Conservation (phyloP, 2,113 vertebrate genomes). For the Eptesicus fuscus region DNA sequence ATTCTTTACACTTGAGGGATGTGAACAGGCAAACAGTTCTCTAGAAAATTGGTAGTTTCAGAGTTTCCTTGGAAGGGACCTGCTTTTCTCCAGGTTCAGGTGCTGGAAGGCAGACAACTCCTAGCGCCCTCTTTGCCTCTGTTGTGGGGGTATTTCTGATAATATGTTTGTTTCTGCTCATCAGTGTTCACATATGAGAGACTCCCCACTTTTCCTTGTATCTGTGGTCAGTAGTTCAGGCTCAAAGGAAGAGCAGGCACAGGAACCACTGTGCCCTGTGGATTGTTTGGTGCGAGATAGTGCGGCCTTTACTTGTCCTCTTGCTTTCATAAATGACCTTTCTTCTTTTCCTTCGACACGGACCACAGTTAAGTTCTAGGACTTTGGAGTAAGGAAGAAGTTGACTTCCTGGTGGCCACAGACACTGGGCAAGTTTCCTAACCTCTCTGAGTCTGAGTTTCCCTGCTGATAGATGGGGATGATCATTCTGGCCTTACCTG, state of each 20-base stretch:
- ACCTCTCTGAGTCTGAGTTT: neutral
- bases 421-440: neutral
- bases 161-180: neutral
- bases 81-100: neutral
- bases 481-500: neutral
- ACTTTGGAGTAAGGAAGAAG: neutral
- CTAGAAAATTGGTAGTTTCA: neutral
- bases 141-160: neutral
- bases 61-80: neutral
- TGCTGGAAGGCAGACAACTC: neutral
- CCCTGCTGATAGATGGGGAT: neutral
- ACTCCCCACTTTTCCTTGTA: neutral
- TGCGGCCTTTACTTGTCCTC: neutral
- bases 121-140: neutral
- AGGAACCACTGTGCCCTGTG: neutral
- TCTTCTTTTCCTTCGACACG: neutral
- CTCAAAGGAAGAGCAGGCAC: neutral
- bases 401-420: neutral
- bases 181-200: neutral
- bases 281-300: neutral
- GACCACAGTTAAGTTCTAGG: neutral
- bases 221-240: neutral
- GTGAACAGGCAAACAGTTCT: neutral
- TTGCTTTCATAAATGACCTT: neutral
- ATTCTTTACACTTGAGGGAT: neutral